Percentiles rank a stretch among this genome's conserved stretches.
Evolutionary conservation across 2,113 vertebrate species (phyloP).

Genomic region (Petromus typicus): DNA sequence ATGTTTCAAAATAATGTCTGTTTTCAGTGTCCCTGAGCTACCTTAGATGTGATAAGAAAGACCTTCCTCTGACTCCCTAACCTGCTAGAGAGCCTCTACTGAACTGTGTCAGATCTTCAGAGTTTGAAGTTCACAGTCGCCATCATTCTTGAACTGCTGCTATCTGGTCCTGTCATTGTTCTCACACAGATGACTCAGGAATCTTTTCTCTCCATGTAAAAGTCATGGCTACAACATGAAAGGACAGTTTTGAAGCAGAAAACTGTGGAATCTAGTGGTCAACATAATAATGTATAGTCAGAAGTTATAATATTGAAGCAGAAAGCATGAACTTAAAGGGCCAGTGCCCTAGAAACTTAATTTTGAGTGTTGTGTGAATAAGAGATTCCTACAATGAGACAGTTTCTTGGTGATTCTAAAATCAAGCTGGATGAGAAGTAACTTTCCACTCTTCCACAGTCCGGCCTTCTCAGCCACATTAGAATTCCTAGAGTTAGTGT

Average conservation of each 20-base stretch:
- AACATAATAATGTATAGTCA: neutral
- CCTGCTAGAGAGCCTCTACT: neutral
- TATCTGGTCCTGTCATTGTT: neutral
- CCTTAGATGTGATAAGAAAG: neutral
- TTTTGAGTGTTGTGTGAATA: constrained; percentile 1
- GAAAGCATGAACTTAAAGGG: neutral
- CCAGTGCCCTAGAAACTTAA: neutral
- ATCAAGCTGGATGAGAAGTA: neutral
- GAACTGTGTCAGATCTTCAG: neutral
- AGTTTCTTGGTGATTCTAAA: neutral
- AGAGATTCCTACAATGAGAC: neutral
- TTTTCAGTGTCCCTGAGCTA: neutral
- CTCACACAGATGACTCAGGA: neutral
- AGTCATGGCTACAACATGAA: neutral
- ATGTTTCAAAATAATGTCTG: neutral
- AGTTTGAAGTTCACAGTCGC: neutral
- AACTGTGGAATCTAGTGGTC: neutral
- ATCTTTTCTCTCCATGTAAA: neutral
- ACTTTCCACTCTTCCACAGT: neutral
- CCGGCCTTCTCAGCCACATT: neutral
- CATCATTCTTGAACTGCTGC: neutral
- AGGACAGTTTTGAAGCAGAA: neutral
- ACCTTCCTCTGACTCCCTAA: neutral
- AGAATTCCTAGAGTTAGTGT: constrained; percentile 58
- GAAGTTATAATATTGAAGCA: neutral